Base-by-base conservation (phyloP, 2,113 vertebrate species). In the Syrrhaptes paradoxus region DNA sequence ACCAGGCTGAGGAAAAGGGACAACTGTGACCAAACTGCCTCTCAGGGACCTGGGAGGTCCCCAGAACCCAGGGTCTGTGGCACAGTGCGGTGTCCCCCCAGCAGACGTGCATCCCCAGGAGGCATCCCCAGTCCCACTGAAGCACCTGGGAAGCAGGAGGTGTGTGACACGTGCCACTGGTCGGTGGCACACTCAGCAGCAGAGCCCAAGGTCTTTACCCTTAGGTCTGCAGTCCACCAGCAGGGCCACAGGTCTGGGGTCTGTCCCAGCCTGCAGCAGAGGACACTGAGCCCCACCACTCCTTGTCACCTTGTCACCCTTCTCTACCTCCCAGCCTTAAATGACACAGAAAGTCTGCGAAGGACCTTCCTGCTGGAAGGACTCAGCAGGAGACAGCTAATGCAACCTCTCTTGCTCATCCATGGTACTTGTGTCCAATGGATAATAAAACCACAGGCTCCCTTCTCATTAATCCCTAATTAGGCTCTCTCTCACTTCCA, bases 381-480 rank as follows among this genome's bases (percentile, higher is more conserved):
- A 82, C 76, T 68, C 91, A 83, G 93, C 61, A 43, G 81, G 91
- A 91, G 87, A 61, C 80, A 87, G 73, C 63, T 96, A 91, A 94
- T 95, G 85, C 77, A 93, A 85, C 68, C 80, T 93, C 73, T 94
- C 73, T 71, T 55, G 28, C 48, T 93, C 93, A 78, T 96, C 68
- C 57, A 63, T 1, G 0, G 51, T 63, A 77, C 73, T 94, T 51
- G 22, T 43, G 81, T 90, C 95, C 89, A 85, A 87, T 0, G 3
- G 81, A 38, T 82, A 93, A 94, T 85, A 96, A 95, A 96, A 84
- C 92, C 85, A 81, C 89, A 95, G 93, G 80, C 38, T 94, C 38
- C 77, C 77, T 91, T 91, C 89, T 87, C 89, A 85, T 95, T 93
- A 96, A 71, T 91, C 19, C 52, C 85, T 95, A 94, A 95, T 96